These are phyloP conservation scores for Drosophila nr. perissopoda DNA, from an alignment of 2,888 invertebrate genomes.

Conservation along the genomic window DNA sequence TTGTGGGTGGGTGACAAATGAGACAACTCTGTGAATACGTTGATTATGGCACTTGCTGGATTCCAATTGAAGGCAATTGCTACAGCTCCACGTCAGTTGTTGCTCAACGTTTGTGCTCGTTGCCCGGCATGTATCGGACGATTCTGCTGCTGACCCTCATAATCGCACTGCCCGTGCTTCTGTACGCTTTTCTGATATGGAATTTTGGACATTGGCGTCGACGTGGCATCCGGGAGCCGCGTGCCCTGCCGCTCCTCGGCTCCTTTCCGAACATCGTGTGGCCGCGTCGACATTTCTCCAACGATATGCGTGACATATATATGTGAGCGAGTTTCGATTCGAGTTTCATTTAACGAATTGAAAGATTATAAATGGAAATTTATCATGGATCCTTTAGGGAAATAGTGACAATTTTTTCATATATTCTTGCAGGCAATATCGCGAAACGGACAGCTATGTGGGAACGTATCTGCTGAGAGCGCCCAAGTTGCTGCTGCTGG, in stretches of 20 bases:
- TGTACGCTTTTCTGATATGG: conserved; percentile 79
- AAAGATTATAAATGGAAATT: background rate
- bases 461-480: conserved; percentile 84
- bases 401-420: background rate
- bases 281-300: conserved; percentile 79
- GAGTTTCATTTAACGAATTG: background rate
- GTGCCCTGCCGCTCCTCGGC: conserved; percentile 82
- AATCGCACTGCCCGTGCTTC: conserved; percentile 25
- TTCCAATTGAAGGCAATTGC: conserved; percentile 25
- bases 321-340: conserved; percentile 70
- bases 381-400: background rate
- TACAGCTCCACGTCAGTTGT: conserved; percentile 25
- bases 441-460: conserved; percentile 79
- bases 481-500: conserved; percentile 84
- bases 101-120: conserved; percentile 7
- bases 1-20: conserved; percentile 8
- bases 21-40: background rate
- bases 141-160: conserved; percentile 30
- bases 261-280: conserved; percentile 81
- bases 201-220: conserved; percentile 84
- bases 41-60: conserved; percentile 9
- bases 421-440: conserved; percentile 68
- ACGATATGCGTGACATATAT: conserved; percentile 84
- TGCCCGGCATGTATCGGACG: conserved; percentile 40
- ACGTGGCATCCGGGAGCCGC: conserved; percentile 82